Conservation (phyloP, 2,797 vertebrate genomes). For the Gymnopithys bicolor region DNA sequence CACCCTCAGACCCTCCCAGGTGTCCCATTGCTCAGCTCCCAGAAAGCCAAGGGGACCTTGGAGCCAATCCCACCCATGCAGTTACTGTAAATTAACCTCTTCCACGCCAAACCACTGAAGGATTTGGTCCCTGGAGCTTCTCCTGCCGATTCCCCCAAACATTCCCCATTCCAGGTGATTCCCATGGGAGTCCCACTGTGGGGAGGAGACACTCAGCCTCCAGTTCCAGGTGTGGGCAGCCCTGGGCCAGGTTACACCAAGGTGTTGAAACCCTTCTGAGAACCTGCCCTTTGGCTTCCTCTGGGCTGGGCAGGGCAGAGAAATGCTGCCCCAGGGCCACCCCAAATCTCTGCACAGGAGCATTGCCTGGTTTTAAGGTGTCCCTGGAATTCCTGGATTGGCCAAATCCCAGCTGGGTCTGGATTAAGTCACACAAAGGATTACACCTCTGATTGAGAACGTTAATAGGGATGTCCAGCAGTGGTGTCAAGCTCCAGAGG, state of each 20-base stretch:
- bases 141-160: background rate
- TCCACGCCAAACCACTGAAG: fast-evolving
- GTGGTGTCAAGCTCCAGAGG: background rate
- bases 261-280: background rate
- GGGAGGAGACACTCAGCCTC: background rate
- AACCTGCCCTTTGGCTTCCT: background rate
- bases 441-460: fast-evolving
- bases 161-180: background rate
- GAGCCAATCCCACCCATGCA: background rate
- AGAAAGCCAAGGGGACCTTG: background rate
- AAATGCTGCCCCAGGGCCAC: background rate
- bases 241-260: background rate
- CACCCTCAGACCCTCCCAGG: background rate
- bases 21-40: background rate
- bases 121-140: background rate
- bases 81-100: background rate
- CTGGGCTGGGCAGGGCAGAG: background rate
- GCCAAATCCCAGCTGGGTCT: background rate
- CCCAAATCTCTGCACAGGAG: background rate
- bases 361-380: background rate
- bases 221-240: fast-evolving
- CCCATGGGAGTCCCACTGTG: fast-evolving
- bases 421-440: background rate
- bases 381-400: background rate
- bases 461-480: background rate